These are phyloP conservation scores for Halcyon malimbica DNA, from an alignment of 2,113 vertebrate species.

Conservation along the genomic window DNA sequence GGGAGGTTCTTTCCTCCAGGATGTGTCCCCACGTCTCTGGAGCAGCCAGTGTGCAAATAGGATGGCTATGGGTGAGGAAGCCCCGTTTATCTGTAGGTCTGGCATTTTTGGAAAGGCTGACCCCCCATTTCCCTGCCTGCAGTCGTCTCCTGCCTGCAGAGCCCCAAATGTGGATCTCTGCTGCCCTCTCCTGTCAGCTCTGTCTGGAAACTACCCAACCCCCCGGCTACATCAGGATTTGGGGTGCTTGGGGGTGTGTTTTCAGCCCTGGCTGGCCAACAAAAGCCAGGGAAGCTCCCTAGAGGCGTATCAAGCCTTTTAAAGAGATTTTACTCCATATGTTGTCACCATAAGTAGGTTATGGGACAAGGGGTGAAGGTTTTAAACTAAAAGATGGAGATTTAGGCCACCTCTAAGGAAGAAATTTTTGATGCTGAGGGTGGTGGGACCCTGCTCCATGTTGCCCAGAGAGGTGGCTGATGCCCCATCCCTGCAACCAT, in stretches of 20 bases:
- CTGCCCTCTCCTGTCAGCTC: slow-evolving; percentile 44
- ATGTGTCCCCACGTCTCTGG: rapidly evolving
- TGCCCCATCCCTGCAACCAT: not conserved
- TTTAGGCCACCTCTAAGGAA: not conserved
- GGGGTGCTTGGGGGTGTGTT: rapidly evolving
- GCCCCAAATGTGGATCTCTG: not conserved
- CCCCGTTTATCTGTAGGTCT: rapidly evolving
- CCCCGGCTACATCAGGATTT: rapidly evolving
- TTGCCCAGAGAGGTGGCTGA: not conserved
- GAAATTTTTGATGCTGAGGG: not conserved
- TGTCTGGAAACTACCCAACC: not conserved
- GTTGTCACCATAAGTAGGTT: not conserved
- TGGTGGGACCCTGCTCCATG: not conserved
- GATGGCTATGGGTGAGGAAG: not conserved
- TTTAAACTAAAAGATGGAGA: not conserved
- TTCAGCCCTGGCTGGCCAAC: not conserved
- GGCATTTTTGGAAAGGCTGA: not conserved
- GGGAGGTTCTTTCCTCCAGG: rapidly evolving
- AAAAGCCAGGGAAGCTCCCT: no score
- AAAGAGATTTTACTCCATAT: not conserved
- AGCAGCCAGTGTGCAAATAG: no score
- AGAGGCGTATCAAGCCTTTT: rapidly evolving
- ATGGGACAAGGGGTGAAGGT: not conserved
- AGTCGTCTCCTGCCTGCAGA: rapidly evolving
- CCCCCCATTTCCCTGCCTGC: not conserved